Percentiles rank a stretch among this genome's conserved stretches.
Conservation (phyloP, 2,797 vertebrate species). For the Zenarchopterus dispar region DNA sequence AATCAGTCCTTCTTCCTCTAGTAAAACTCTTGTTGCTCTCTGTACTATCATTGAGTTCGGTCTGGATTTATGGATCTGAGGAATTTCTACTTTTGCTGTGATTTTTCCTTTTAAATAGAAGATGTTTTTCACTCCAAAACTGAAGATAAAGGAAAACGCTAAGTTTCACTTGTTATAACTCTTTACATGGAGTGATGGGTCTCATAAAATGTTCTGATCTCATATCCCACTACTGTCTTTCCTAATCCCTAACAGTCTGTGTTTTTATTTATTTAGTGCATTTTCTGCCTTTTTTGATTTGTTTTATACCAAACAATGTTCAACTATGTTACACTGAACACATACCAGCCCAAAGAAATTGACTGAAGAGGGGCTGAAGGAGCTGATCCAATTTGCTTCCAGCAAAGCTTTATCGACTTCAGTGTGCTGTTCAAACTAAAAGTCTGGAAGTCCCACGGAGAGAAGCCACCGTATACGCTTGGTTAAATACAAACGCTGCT, state of each 20-base stretch:
- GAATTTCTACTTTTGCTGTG: too few relatives aligned
- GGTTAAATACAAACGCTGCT: constrained; percentile 48
- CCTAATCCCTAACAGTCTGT: not conserved
- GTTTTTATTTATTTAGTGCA: not conserved
- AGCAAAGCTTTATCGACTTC: constrained; percentile 58
- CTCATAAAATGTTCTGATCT: too few relatives aligned
- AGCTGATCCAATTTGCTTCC: constrained; percentile 68
- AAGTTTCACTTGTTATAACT: too few relatives aligned
- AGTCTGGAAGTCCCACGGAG: constrained; percentile 38
- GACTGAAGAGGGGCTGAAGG: constrained; percentile 62
- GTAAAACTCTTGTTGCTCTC: too few relatives aligned
- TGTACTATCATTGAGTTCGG: too few relatives aligned
- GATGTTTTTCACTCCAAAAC: too few relatives aligned
- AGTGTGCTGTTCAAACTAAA: constrained; percentile 52
- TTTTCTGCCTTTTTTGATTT: not conserved
- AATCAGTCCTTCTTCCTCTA: too few relatives aligned
- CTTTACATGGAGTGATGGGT: too few relatives aligned
- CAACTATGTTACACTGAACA: constrained; percentile 40
- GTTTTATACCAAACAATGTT: constrained; percentile 8
- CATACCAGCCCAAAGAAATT: constrained; percentile 47
- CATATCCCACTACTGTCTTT: too few relatives aligned
- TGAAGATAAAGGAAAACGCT: too few relatives aligned
- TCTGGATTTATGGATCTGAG: too few relatives aligned
- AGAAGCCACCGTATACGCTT: constrained; percentile 39
- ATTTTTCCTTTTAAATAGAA: too few relatives aligned